phyloP scores from a whole-genome alignment of 2,113 vertebrate species.

The Mus pahari region DNA sequence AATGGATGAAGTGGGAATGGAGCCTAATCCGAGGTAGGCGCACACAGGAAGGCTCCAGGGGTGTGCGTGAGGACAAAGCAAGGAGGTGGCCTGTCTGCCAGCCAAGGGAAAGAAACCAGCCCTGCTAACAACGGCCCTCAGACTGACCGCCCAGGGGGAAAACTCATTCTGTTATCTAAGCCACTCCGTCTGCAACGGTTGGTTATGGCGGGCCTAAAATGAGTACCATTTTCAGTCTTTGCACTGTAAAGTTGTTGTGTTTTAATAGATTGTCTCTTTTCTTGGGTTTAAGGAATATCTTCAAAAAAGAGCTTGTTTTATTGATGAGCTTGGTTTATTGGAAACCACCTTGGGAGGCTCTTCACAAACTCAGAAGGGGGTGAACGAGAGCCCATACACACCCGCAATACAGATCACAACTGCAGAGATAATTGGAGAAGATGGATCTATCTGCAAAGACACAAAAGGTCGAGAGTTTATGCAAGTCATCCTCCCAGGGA shows the following conservation, averaged over 20 bases:
- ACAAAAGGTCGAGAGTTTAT: slow-evolving; percentile 3
- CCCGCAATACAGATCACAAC: not conserved
- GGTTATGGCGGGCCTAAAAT: not conserved
- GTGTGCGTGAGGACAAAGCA: not conserved
- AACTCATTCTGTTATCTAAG: not conserved
- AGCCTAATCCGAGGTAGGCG: not conserved
- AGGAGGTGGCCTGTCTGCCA: not conserved
- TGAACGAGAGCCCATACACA: not conserved
- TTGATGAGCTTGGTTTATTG: not conserved
- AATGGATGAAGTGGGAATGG: not conserved
- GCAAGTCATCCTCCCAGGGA: slow-evolving; percentile 23
- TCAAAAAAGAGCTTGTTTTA: slow-evolving; percentile 35
- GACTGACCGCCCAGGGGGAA: not conserved
- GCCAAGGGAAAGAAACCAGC: not conserved
- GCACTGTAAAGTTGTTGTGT: not conserved
- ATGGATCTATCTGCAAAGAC: not conserved
- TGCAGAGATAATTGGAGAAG: not conserved
- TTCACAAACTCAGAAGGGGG: slow-evolving; percentile 32
- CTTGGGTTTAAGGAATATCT: not conserved
- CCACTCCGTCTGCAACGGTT: not conserved
- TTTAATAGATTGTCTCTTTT: not conserved
- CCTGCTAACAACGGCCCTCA: not conserved
- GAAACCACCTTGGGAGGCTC: slow-evolving; percentile 4
- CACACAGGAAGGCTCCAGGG: not conserved
- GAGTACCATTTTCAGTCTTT: not conserved